These are phyloP conservation scores for Canis aureus DNA, from an alignment of 2,113 vertebrate species.

Conservation along the genomic window DNA sequence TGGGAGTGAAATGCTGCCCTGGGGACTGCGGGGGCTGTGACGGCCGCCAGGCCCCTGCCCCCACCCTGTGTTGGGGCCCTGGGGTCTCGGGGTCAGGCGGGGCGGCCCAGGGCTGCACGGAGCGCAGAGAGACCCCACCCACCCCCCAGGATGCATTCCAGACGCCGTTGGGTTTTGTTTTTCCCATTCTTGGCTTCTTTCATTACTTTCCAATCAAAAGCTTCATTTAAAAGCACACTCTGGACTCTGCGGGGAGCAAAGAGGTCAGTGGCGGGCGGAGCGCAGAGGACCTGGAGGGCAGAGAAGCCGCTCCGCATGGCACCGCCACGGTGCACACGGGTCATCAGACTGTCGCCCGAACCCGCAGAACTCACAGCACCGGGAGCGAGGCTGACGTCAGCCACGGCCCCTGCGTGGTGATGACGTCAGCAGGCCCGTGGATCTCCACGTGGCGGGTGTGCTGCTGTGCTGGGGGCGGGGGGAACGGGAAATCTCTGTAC, in stretches of 20 bases:
- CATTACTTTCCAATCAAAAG: neutral
- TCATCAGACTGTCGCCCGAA: no score
- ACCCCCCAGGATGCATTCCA: neutral
- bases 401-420: accelerated
- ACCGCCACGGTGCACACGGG: accelerated
- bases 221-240: neutral
- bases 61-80: no score
- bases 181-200: neutral
- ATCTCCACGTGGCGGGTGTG: neutral
- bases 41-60: neutral
- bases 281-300: neutral
- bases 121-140: neutral
- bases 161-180: neutral
- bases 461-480: accelerated
- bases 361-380: accelerated
- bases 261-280: accelerated
- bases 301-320: accelerated
- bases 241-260: neutral
- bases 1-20: accelerated
- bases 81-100: neutral
- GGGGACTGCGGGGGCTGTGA: neutral
- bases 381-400: accelerated
- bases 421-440: accelerated
- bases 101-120: neutral
- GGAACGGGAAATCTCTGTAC: neutral